A percentile compares a stretch with the other conserved stretches of the same genome.
phyloP scores from a whole-genome alignment of 92 coral and sea anemone genomes.

The Muricea muricata region DNA sequence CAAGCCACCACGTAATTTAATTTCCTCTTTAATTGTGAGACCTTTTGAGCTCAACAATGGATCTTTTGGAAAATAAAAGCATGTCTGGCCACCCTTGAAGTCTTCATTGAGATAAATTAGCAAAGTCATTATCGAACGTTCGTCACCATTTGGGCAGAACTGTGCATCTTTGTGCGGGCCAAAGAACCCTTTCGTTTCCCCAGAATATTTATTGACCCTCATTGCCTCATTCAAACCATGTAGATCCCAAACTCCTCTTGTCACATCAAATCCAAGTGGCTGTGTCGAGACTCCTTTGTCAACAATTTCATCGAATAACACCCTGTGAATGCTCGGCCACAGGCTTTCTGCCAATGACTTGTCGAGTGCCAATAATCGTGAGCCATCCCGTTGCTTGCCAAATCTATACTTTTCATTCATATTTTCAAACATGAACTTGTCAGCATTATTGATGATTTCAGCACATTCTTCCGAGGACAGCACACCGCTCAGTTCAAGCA shows the following conservation, averaged over 20 bases:
- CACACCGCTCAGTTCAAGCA: not conserved
- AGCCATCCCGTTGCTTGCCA: slow-evolving; percentile 36
- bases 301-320: not conserved
- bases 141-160: slow-evolving; percentile 36
- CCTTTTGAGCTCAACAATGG: not conserved
- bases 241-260: slow-evolving; percentile 33
- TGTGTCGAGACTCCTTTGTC: not conserved
- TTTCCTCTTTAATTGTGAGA: slow-evolving; percentile 32
- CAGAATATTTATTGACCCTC: slow-evolving; percentile 29
- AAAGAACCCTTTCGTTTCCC: slow-evolving; percentile 8
- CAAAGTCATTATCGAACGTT: slow-evolving; percentile 36
- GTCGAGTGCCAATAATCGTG: slow-evolving; percentile 29
- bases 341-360: not conserved
- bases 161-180: slow-evolving; percentile 38
- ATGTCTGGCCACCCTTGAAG: slow-evolving; percentile 30
- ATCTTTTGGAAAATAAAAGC: slow-evolving; percentile 42
- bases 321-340: not conserved
- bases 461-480: slow-evolving; percentile 26
- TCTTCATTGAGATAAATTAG: slow-evolving; percentile 21
- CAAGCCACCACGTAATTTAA: slow-evolving; percentile 6
- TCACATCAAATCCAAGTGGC: slow-evolving; percentile 31
- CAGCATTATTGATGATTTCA: slow-evolving; percentile 28
- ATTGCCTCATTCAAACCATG: slow-evolving; percentile 37
- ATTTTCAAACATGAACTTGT: slow-evolving; percentile 24
- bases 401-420: slow-evolving; percentile 28